Percentiles rank a stretch among this genome's conserved stretches.
Conservation (phyloP, 2,113 vertebrate species). For the Aramus guarauna region DNA sequence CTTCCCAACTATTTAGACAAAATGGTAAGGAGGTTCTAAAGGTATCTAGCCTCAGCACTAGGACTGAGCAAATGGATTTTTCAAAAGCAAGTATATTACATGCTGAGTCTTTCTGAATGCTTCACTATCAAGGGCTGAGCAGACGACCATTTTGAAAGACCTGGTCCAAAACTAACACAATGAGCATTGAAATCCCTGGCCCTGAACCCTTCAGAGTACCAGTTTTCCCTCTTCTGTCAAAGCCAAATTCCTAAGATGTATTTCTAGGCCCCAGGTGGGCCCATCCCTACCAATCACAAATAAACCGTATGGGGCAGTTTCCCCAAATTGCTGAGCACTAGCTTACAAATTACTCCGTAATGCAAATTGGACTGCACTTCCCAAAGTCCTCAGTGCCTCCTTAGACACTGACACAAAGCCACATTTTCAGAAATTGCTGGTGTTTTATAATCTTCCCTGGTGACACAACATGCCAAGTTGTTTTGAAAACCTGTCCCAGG, state of each 20-base stretch:
- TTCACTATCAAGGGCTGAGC: not conserved
- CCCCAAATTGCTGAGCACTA: not conserved
- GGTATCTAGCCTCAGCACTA: not conserved
- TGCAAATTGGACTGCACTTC: not conserved
- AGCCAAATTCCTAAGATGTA: not conserved
- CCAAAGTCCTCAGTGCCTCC: not conserved
- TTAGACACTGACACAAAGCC: not conserved
- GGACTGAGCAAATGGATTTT: not conserved
- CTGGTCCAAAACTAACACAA: not conserved
- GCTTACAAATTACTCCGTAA: not conserved
- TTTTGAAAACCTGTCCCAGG: not conserved
- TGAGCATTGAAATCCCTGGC: not conserved
- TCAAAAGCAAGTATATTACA: not conserved
- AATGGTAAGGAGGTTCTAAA: not conserved
- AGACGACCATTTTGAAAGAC: not conserved
- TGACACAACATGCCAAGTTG: not conserved
- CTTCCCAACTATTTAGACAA: not conserved
- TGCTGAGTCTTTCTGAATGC: not conserved
- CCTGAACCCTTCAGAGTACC: not conserved
- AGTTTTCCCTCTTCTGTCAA: not conserved
- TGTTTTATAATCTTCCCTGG: not conserved
- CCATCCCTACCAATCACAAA: not conserved
- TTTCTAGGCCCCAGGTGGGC: not conserved
- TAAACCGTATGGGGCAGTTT: not conserved
- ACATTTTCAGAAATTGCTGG: not conserved